Evolutionary conservation across 2,888 invertebrate species (phyloP).

Genomic region (Corythucha ciliata): DNA sequence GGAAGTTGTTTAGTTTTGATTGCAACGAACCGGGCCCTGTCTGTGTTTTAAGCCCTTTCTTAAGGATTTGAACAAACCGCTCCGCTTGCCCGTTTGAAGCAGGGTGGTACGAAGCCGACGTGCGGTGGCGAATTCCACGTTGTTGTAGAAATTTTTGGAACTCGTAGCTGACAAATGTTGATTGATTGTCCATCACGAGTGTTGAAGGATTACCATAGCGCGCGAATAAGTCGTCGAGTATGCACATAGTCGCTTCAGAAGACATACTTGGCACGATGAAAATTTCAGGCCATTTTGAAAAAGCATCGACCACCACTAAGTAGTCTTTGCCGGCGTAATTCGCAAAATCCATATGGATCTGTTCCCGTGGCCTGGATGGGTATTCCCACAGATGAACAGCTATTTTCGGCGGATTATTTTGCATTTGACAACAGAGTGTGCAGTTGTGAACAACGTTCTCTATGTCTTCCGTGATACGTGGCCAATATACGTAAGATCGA

Average conservation of each 20-base stretch:
- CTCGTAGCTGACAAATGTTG: conserved; percentile 7
- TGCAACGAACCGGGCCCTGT: background rate
- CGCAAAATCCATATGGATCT: conserved; percentile 18
- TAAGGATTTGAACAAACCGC: conserved; percentile 9
- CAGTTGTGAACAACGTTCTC: conserved; percentile 1
- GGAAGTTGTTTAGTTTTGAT: conserved; percentile 1
- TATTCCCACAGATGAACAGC: background rate
- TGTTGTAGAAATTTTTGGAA: conserved; percentile 6
- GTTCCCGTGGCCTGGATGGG: background rate
- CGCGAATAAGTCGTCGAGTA: conserved; percentile 6
- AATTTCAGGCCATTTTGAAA: conserved; percentile 15
- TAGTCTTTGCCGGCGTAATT: background rate
- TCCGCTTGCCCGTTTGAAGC: conserved; percentile 14
- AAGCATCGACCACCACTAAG: conserved; percentile 9
- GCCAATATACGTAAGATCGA: conserved; percentile 8
- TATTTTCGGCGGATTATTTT: conserved; percentile 1
- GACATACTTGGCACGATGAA: too few species aligned
- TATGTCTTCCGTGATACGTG: conserved; percentile 6
- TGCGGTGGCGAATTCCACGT: conserved; percentile 7
- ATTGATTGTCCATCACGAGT: conserved; percentile 6
- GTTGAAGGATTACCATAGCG: conserved; percentile 3
- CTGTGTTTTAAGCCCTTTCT: conserved; percentile 1
- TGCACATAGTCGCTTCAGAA: background rate
- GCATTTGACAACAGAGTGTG: background rate
- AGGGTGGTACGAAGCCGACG: conserved; percentile 8